Evolutionary conservation across 2,888 invertebrate genomes (phyloP).

Genomic region (Galeopsomyia nigrocyanea): DNA sequence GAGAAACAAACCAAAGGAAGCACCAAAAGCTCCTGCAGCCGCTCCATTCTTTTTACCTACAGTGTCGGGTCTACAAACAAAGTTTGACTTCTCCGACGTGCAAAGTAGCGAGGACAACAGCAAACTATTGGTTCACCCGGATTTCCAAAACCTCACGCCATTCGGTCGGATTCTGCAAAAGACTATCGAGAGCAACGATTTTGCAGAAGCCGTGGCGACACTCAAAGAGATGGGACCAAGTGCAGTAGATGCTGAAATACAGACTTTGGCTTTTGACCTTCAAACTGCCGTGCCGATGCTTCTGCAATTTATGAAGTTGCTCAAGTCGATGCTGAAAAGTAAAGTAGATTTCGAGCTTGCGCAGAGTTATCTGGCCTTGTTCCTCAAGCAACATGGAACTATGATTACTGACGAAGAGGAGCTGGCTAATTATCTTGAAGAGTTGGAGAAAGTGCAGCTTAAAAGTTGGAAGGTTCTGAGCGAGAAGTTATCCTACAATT

Average conservation of each 20-base stretch:
- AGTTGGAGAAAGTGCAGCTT: slow-evolving; percentile 74
- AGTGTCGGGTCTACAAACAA: slow-evolving; percentile 83
- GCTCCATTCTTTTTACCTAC: slow-evolving; percentile 98
- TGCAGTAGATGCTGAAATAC: slow-evolving; percentile 88
- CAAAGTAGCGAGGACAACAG: slow-evolving; percentile 64
- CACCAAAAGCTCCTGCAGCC: slow-evolving; percentile 84
- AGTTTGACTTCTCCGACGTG: slow-evolving; percentile 80
- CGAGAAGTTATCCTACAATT: slow-evolving; percentile 79
- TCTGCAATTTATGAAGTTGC: slow-evolving; percentile 82
- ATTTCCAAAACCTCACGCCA: slow-evolving; percentile 76
- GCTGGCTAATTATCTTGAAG: slow-evolving; percentile 72
- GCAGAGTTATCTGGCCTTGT: slow-evolving; percentile 90
- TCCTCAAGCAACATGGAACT: slow-evolving; percentile 84
- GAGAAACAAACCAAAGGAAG: slow-evolving; percentile 90
- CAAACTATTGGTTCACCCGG: slow-evolving; percentile 73
- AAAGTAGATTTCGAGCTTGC: slow-evolving; percentile 90
- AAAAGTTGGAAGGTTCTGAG: slow-evolving; percentile 79
- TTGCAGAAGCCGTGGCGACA: slow-evolving; percentile 73
- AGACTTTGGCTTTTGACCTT: slow-evolving; percentile 80
- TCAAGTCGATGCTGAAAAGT: slow-evolving; percentile 79
- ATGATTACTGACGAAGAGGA: slow-evolving; percentile 72
- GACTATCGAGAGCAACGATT: slow-evolving; percentile 71
- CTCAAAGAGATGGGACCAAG: slow-evolving; percentile 84
- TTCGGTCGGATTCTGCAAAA: slow-evolving; percentile 78
- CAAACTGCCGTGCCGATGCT: slow-evolving; percentile 81